These are phyloP conservation scores for Sarcophilus harrisii DNA, from an alignment of 2,797 vertebrate genomes.

Conservation along the genomic window DNA sequence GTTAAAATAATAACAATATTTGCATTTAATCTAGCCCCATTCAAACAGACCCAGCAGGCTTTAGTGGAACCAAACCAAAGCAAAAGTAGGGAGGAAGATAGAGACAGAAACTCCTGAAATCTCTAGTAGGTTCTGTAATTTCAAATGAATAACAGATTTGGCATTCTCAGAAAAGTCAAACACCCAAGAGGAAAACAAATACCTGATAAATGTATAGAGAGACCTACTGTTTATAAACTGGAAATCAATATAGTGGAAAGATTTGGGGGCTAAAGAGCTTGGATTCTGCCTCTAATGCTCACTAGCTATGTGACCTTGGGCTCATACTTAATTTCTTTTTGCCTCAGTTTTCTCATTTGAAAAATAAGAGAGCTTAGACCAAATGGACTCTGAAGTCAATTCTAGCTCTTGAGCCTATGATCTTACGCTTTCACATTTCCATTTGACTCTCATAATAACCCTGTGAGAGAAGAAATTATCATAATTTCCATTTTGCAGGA, in stretches of 20 bases:
- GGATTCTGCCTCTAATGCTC: neutral
- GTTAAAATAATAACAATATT: constrained; percentile 16
- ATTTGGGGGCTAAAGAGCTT: neutral
- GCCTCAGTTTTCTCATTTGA: neutral
- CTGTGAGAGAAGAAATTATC: neutral
- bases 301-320: neutral
- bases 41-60: neutral
- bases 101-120: neutral
- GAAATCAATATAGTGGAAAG: neutral
- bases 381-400: neutral
- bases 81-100: neutral
- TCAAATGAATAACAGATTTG: neutral
- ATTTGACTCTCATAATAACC: neutral
- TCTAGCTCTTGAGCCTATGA: neutral
- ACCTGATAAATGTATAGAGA: neutral
- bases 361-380: neutral
- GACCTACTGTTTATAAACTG: neutral
- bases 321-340: neutral
- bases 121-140: neutral
- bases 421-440: neutral
- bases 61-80: constrained; percentile 2
- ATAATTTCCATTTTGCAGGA: neutral
- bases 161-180: neutral
- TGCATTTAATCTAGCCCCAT: constrained; percentile 15
- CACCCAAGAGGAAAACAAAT: neutral